These are phyloP conservation scores for Bergia sp. DNA, from an alignment of 92 coral and sea anemone genomes.

Conservation along the genomic window DNA sequence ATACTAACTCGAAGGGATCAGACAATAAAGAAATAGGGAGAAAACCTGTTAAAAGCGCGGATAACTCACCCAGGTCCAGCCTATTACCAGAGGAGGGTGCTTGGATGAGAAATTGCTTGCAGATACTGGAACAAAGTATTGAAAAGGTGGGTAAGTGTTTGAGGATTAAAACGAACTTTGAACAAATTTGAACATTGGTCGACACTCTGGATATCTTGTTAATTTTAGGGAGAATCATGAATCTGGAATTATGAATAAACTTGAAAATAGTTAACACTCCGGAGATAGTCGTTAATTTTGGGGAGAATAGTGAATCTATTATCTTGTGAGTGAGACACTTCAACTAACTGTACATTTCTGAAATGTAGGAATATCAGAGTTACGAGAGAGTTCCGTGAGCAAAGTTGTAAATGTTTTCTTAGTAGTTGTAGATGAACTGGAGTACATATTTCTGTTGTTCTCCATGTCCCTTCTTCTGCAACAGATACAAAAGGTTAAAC, in stretches of 20 bases:
- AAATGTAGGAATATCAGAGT: background rate
- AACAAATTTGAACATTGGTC: background rate
- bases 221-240: background rate
- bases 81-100: constrained; percentile 16
- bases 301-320: too few relatives aligned
- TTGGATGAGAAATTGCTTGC: constrained; percentile 44
- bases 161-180: background rate
- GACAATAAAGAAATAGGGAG: background rate
- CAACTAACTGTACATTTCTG: too few relatives aligned
- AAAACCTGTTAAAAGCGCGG: constrained; percentile 20
- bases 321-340: too few relatives aligned
- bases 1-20: background rate
- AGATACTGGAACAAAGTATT: constrained; percentile 34
- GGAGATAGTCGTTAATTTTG: too few relatives aligned
- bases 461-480: background rate
- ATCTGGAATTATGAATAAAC: background rate
- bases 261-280: background rate
- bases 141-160: constrained; percentile 24
- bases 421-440: background rate
- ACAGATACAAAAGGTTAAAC: background rate
- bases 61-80: constrained; percentile 32
- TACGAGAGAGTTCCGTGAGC: background rate
- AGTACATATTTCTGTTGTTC: background rate
- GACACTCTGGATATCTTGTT: background rate
- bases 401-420: background rate